These are phyloP conservation scores for Stegodyphus dumicola DNA, from an alignment of 1,140 invertebrate genomes.

Conservation along the genomic window DNA sequence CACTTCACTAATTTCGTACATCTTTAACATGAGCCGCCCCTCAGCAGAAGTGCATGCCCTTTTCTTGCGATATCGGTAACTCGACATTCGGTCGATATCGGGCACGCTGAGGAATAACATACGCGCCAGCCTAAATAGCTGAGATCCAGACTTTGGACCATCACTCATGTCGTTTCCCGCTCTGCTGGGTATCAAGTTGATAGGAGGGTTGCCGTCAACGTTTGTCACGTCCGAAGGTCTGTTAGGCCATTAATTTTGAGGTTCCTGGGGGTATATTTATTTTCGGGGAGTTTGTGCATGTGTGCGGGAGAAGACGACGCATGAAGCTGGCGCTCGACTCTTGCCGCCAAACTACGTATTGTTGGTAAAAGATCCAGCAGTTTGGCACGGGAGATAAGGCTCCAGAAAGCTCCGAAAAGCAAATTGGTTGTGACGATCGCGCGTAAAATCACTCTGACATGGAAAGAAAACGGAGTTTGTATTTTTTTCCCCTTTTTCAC, in stretches of 20 bases:
- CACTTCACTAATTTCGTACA: too few relatives aligned
- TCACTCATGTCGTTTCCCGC: constrained; percentile 43
- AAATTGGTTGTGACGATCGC: too few relatives aligned
- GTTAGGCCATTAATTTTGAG: constrained; percentile 44
- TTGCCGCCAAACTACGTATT: not conserved
- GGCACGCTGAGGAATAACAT: constrained; percentile 5
- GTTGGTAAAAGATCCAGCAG: too few relatives aligned
- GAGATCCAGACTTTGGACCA: constrained; percentile 41
- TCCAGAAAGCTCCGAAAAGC: too few relatives aligned
- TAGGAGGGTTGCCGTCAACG: constrained; percentile 49
- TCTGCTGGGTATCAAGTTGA: constrained; percentile 43
- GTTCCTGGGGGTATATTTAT: constrained; percentile 56
- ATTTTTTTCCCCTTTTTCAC: too few relatives aligned
- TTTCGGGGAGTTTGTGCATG: constrained; percentile 20
- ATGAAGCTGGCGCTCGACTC: not conserved
- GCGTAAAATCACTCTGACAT: too few relatives aligned
- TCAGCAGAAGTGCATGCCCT: too few relatives aligned
- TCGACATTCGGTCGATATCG: constrained; percentile 23
- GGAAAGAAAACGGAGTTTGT: too few relatives aligned
- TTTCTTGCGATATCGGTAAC: not conserved
- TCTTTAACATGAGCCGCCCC: too few relatives aligned
- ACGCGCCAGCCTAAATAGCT: constrained; percentile 36
- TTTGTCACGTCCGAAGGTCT: constrained; percentile 52
- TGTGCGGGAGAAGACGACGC: not conserved
- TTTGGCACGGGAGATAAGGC: too few relatives aligned